Conservation (phyloP, 2,888 invertebrate species). For the Halictus quadricinctus region DNA sequence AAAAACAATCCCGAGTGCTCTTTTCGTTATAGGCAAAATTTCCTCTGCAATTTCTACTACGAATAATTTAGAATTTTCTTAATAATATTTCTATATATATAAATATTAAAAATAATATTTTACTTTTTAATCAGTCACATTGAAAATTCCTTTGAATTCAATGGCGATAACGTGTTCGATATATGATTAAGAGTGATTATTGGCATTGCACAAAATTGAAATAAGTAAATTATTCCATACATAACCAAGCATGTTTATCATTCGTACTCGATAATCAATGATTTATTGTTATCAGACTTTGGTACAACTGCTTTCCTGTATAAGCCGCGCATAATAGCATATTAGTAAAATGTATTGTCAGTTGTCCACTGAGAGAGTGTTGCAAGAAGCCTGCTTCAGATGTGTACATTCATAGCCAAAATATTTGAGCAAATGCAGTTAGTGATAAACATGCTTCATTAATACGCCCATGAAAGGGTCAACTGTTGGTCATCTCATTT, state of each 20-base stretch:
- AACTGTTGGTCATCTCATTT: neutral
- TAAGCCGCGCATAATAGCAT: neutral
- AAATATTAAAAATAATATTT: conserved; percentile 2
- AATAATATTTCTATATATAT: neutral
- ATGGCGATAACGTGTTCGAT: neutral
- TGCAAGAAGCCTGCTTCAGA: neutral
- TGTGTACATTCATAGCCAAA: neutral
- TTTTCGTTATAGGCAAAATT: neutral
- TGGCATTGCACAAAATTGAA: neutral
- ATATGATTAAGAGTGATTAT: neutral
- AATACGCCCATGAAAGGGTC: too few species aligned
- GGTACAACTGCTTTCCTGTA: neutral
- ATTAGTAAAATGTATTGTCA: conserved; percentile 1
- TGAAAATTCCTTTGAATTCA: neutral
- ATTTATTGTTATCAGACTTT: neutral
- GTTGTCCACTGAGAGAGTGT: neutral
- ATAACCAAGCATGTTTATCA: neutral
- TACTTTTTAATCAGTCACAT: conserved; percentile 1
- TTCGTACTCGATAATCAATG: neutral
- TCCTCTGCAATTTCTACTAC: neutral
- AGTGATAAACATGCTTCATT: neutral
- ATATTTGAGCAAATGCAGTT: neutral
- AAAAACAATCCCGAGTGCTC: neutral
- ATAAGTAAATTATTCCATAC: neutral
- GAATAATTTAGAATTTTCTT: neutral